These are phyloP conservation scores for Arion vulgaris DNA, from an alignment of 1,140 invertebrate species.

Conservation along the genomic window DNA sequence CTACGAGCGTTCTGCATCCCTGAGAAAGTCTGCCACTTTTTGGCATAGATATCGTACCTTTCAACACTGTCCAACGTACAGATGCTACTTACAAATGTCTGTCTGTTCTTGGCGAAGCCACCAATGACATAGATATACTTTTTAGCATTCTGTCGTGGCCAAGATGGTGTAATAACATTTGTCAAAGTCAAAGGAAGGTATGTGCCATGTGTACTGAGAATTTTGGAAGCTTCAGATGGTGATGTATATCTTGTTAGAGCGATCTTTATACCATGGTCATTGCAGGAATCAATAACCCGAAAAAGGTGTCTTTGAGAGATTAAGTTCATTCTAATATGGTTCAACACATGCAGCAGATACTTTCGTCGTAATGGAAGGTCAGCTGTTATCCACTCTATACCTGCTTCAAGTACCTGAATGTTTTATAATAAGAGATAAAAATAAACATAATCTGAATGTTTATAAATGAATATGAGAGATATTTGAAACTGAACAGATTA, in stretches of 20 bases:
- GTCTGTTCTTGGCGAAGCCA: slow-evolving; percentile 60
- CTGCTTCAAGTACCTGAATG: slow-evolving; percentile 42
- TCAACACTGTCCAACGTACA: slow-evolving; percentile 54
- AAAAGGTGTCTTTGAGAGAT: slow-evolving; percentile 51
- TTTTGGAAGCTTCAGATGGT: slow-evolving; percentile 37
- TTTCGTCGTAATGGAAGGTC: slow-evolving; percentile 44
- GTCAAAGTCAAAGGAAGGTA: background rate
- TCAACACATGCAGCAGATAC: slow-evolving; percentile 53
- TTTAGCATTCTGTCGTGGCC: slow-evolving; percentile 54
- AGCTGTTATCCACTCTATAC: slow-evolving; percentile 56
- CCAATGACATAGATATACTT: slow-evolving; percentile 75
- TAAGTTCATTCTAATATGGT: slow-evolving; percentile 54
- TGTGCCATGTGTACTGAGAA: slow-evolving; percentile 13
- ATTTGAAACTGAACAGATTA: too few species aligned
- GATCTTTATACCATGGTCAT: slow-evolving; percentile 51
- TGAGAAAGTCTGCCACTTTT: slow-evolving; percentile 50
- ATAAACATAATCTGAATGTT: background rate
- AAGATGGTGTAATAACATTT: background rate
- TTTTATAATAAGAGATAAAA: background rate
- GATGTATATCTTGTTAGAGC: slow-evolving; percentile 44
- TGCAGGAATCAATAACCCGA: slow-evolving; percentile 44
- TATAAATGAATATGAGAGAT: too few species aligned
- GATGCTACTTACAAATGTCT: slow-evolving; percentile 70
- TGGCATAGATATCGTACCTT: slow-evolving; percentile 52
- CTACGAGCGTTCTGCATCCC: slow-evolving; percentile 50